These are phyloP conservation scores for Torymus aiolomorphi DNA, from an alignment of 2,888 invertebrate genomes.

Conservation along the genomic window DNA sequence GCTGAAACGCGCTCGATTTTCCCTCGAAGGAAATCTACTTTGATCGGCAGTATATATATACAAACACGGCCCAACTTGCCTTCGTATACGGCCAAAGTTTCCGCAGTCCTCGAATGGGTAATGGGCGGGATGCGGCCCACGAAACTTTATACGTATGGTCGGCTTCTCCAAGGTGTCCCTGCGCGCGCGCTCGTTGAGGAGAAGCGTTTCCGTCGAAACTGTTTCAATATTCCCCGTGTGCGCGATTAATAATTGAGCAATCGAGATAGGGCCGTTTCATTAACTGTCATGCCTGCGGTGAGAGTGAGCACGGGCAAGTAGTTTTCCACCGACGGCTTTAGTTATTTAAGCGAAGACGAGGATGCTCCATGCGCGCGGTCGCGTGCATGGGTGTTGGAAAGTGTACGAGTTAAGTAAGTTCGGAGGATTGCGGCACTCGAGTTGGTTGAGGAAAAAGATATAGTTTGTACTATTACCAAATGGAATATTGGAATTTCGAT, in stretches of 20 bases:
- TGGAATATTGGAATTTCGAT: no score
- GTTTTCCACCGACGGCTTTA: no score
- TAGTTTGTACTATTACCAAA: no score
- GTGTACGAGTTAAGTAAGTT: no score
- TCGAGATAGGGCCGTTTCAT: conserved; percentile 32
- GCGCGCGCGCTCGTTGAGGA: neutral
- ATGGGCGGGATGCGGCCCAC: neutral
- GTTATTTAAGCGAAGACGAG: no score
- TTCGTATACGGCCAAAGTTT: conserved; percentile 23
- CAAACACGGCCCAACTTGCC: conserved; percentile 15
- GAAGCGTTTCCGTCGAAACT: conserved; percentile 15
- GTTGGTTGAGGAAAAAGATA: no score
- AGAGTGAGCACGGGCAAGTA: no score
- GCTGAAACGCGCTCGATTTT: conserved; percentile 14
- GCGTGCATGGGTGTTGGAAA: no score
- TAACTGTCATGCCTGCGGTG: conserved; percentile 25
- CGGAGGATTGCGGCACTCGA: no score
- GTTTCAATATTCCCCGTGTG: conserved; percentile 35
- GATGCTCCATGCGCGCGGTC: no score
- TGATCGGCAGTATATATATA: conserved; percentile 5
- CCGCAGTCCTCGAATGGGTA: neutral
- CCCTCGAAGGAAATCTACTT: conserved; percentile 18
- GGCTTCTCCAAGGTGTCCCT: no score
- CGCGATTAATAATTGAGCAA: conserved; percentile 41
- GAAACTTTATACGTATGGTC: neutral